Evolutionary conservation across 64 coral and sea anemone species (phyloP).

Genomic region (Porites australiensis): DNA sequence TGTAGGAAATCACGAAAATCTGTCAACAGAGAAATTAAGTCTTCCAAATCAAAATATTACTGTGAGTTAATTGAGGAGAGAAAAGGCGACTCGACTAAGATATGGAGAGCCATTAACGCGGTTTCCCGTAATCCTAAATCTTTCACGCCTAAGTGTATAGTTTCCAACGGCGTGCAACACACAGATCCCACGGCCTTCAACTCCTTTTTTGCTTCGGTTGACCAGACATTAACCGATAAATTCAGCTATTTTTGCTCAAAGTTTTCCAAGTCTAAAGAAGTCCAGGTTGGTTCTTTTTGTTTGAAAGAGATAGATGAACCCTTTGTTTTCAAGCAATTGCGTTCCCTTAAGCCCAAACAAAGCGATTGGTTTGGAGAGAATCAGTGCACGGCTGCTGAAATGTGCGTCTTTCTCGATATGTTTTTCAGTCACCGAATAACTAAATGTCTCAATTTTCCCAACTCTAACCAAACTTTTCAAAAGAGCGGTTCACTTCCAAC

Average conservation of each 20-base stretch:
- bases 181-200: slow-evolving; percentile 30
- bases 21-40: slow-evolving; percentile 48
- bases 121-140: neutral
- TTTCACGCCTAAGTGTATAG: slow-evolving; percentile 30
- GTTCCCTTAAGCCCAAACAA: slow-evolving; percentile 39
- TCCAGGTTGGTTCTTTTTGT: neutral
- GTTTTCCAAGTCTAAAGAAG: neutral
- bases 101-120: slow-evolving; percentile 63
- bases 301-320: neutral
- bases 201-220: slow-evolving; percentile 49
- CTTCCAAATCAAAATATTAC: slow-evolving; percentile 71
- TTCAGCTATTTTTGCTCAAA: slow-evolving; percentile 23
- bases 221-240: slow-evolving; percentile 46
- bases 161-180: slow-evolving; percentile 36
- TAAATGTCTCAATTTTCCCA: slow-evolving; percentile 21
- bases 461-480: neutral
- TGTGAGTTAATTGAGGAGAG: slow-evolving; percentile 31
- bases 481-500: neutral
- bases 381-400: slow-evolving; percentile 46
- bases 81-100: slow-evolving; percentile 34
- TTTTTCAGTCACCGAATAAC: neutral
- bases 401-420: neutral
- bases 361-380: slow-evolving; percentile 64
- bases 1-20: slow-evolving; percentile 56
- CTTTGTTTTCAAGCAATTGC: slow-evolving; percentile 4